Base-by-base conservation (phyloP, 2,113 vertebrate genomes). In the Ptychochromis oligacanthus region DNA sequence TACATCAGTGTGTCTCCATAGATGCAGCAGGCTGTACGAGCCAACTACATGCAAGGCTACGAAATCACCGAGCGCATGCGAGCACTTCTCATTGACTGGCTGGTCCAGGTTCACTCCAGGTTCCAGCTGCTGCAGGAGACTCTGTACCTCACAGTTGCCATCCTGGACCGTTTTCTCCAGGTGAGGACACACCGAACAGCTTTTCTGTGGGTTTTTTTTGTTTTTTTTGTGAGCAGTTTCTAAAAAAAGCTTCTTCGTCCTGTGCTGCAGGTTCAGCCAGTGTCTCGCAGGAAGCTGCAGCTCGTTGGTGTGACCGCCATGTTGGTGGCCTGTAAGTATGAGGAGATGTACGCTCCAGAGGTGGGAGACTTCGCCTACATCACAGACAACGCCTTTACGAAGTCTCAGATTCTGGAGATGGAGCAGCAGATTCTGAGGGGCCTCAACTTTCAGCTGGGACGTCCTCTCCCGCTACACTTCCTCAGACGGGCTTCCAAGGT, bases 101-200 rank as follows among this genome's bases (percentile, higher is more conserved):
- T 99, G 20, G 95, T 99, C 56, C 97, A 99, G 88, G 98, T 99
- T 22, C 98, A 99, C 90, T 96, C 96, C 54, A 96, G 96, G 61
- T 99, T 99, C 87, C 96, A 95, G 84, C 96, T 99, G 62, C 92
- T 99, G 87, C 98, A 97, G 91, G 98, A 99, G 82, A 99, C 98
- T 0, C 95, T 99, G 65, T 99, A 98, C 87, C 97, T 99, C 96
- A 97, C 97, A 0, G 91, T 99, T 10, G 97, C 97, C 1, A 5
- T 98, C 80, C 94, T 99, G 80, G 98, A 99, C 80, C 97, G 97
- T 5, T 99, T 97, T 57, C 94, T 99, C 9, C 98, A 84, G 82
- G 82, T 84, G 17, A 74, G 3, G 12, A 3, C 1, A 0, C 24
- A 22, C 31, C 0, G 26, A 11, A 20, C 24, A 3, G 3, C 31